Percentiles rank a stretch among this genome's conserved stretches.
phyloP scores from a whole-genome alignment of 2,113 vertebrate genomes.

The Electrona antarctica region DNA sequence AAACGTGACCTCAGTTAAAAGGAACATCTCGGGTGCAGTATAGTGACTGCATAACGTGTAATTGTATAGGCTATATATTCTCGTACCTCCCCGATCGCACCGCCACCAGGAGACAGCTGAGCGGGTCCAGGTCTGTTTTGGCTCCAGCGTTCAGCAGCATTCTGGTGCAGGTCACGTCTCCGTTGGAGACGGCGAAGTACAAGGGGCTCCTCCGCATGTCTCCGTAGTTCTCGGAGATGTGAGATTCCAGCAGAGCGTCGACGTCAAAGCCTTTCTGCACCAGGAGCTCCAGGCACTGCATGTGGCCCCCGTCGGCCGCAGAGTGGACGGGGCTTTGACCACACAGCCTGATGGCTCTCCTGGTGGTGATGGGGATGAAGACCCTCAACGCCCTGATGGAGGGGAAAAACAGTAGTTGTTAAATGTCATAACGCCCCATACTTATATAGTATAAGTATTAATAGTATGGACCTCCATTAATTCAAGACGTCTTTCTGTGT shows the following conservation, averaged over 20 bases:
- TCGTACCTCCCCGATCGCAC: slow-evolving; percentile 82
- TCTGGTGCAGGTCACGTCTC: slow-evolving; percentile 80
- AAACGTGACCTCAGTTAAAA: no score
- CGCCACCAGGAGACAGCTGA: slow-evolving; percentile 87
- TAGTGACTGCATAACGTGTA: no score
- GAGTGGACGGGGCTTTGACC: slow-evolving; percentile 84
- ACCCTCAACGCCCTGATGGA: slow-evolving; percentile 79
- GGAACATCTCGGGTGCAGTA: no score
- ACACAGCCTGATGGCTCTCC: slow-evolving; percentile 79
- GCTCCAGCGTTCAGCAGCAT: slow-evolving; percentile 79
- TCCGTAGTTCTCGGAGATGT: slow-evolving; percentile 80
- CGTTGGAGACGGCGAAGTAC: slow-evolving; percentile 83
- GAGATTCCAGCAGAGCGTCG: slow-evolving; percentile 75
- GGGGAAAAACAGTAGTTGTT: slow-evolving; percentile 12
- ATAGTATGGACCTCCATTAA: no score
- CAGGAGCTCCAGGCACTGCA: slow-evolving; percentile 83
- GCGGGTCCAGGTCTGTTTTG: slow-evolving; percentile 83
- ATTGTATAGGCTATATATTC: no score
- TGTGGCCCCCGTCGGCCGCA: slow-evolving; percentile 82
- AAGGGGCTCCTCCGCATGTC: slow-evolving; percentile 80
- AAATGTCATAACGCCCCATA: no score
- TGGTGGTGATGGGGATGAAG: slow-evolving; percentile 82
- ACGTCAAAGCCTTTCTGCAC: slow-evolving; percentile 83
- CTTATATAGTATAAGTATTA: no score
- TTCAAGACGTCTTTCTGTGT: no score